phyloP scores from a whole-genome alignment of 1,140 invertebrate genomes.

The Grapholita molesta region DNA sequence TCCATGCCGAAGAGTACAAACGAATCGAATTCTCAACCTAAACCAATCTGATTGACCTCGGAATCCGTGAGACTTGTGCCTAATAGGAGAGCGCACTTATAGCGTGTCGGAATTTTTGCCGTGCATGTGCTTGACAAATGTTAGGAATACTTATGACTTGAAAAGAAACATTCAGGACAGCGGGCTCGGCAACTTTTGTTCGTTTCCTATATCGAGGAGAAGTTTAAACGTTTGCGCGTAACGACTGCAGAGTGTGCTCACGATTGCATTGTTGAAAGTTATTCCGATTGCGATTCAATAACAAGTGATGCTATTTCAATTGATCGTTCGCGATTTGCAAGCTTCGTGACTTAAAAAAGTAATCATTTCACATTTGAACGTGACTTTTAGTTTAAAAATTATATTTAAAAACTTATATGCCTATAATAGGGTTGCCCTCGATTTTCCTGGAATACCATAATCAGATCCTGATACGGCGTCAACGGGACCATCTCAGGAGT shows the following conservation, averaged over 20 bases:
- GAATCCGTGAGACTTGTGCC: neutral
- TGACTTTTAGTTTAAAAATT: no score
- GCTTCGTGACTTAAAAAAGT: neutral
- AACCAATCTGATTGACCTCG: neutral
- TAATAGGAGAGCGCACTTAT: neutral
- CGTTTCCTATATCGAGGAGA: neutral
- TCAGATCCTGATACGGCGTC: no score
- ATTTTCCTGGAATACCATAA: no score
- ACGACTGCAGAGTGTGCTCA: neutral
- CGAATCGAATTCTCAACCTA: neutral
- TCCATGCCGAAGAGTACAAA: neutral
- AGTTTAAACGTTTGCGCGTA: constrained; percentile 16
- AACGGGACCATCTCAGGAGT: no score
- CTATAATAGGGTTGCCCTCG: no score
- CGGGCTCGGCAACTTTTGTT: neutral
- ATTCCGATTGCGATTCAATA: constrained; percentile 5
- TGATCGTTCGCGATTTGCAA: neutral
- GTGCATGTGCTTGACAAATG: neutral
- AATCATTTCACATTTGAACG: neutral
- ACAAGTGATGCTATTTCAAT: neutral
- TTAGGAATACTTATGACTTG: neutral
- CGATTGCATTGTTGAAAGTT: neutral
- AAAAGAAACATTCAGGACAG: constrained; percentile 5
- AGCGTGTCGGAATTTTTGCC: neutral
- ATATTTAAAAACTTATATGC: no score